Conservation (phyloP, 2,797 vertebrate genomes). For the Phyllotis vaccarum region DNA sequence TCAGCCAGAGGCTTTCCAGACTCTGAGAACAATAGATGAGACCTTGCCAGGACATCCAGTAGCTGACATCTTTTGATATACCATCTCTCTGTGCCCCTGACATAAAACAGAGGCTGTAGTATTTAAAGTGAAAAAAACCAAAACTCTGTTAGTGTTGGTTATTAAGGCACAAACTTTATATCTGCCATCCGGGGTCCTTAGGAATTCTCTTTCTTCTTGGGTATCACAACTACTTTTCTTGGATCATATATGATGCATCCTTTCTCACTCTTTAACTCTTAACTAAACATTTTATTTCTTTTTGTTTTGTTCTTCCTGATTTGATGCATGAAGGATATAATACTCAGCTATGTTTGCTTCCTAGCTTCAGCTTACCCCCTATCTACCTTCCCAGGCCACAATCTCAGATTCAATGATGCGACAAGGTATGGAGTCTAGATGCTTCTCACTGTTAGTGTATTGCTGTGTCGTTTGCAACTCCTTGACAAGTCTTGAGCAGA, state of each 20-base stretch:
- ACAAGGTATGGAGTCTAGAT: fast-evolving
- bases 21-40: neutral
- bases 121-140: neutral
- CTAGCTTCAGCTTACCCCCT: neutral
- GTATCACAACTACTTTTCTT: neutral
- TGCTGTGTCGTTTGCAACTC: neutral
- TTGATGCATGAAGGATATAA: too few species aligned
- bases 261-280: neutral
- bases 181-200: neutral
- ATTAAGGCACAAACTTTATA: neutral
- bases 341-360: neutral
- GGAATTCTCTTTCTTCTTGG: too few species aligned
- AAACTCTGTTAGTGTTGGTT: neutral
- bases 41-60: neutral
- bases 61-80: neutral
- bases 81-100: neutral
- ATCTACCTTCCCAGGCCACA: neutral
- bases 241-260: neutral
- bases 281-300: neutral
- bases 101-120: neutral
- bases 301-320: neutral
- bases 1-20: neutral
- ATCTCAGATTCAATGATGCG: neutral
- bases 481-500: neutral
- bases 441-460: neutral